phyloP scores from a whole-genome alignment of 2,797 vertebrate species.

The Garrulus glandarius region DNA sequence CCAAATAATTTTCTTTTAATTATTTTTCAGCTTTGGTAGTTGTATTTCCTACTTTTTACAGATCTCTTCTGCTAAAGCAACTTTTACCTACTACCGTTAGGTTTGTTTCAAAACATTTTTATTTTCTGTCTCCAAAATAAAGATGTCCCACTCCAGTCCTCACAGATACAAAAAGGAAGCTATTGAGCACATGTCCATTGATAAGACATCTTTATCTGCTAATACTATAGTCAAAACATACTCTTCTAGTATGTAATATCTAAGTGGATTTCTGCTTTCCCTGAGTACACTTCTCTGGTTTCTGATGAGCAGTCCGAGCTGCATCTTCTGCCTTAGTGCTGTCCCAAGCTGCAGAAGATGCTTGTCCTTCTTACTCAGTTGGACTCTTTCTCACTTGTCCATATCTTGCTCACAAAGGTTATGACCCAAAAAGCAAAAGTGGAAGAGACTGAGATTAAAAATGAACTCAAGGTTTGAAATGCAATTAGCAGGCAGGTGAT shows the following conservation, averaged over 20 bases:
- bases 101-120: not conserved
- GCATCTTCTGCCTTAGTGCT: not conserved
- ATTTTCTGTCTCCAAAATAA: not conserved
- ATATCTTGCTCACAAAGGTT: not conserved
- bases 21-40: not conserved
- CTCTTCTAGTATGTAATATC: not conserved
- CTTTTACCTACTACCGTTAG: not conserved
- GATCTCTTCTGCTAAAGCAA: not conserved
- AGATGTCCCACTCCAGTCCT: not conserved
- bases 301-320: not conserved
- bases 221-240: not conserved
- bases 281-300: not conserved
- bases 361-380: not conserved
- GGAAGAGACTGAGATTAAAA: not conserved
- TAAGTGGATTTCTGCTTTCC: not conserved
- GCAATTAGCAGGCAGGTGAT: not conserved
- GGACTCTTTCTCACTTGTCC: not conserved
- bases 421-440: not conserved
- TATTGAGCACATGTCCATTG: not conserved
- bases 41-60: not conserved
- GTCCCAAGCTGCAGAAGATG: not conserved
- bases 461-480: not conserved
- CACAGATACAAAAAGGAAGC: not conserved
- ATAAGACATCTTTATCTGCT: not conserved
- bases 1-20: not conserved